Percentiles rank a stretch among this genome's conserved stretches.
phyloP scores from a whole-genome alignment of 2,797 vertebrate genomes.

The Paguma larvata region DNA sequence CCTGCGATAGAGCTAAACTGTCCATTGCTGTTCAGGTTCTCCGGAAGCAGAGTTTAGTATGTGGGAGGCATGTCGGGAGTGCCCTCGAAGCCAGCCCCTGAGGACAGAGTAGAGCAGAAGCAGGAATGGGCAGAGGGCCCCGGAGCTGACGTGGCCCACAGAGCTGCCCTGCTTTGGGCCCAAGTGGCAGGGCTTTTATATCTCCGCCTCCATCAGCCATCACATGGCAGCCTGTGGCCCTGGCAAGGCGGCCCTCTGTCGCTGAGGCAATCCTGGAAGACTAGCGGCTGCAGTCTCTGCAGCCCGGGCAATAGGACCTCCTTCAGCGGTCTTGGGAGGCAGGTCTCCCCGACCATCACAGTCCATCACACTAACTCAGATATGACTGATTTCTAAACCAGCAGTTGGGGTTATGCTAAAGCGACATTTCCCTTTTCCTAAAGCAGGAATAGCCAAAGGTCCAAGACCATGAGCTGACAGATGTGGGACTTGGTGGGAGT shows the following conservation, averaged over 20 bases:
- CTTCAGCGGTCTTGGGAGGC: fast-evolving
- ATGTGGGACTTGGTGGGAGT: background rate
- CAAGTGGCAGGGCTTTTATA: background rate
- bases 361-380: background rate
- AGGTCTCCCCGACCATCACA: background rate
- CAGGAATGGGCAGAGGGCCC: background rate
- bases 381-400: too few species aligned
- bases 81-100: too few species aligned
- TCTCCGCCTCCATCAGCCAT: background rate
- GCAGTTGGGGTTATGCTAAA: background rate
- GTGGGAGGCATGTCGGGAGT: background rate
- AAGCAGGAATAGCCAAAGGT: background rate
- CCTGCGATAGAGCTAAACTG: background rate
- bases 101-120: too few species aligned
- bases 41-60: background rate
- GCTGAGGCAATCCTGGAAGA: too few species aligned
- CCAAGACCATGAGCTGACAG: background rate
- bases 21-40: background rate
- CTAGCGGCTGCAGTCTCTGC: background rate
- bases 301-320: too few species aligned
- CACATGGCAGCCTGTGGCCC: too few species aligned
- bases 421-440: background rate
- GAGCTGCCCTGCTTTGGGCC: fast-evolving
- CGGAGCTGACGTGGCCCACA: background rate
- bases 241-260: background rate